These are phyloP conservation scores for Varanus salvator DNA, from an alignment of 2,113 vertebrate genomes.

Conservation along the genomic window DNA sequence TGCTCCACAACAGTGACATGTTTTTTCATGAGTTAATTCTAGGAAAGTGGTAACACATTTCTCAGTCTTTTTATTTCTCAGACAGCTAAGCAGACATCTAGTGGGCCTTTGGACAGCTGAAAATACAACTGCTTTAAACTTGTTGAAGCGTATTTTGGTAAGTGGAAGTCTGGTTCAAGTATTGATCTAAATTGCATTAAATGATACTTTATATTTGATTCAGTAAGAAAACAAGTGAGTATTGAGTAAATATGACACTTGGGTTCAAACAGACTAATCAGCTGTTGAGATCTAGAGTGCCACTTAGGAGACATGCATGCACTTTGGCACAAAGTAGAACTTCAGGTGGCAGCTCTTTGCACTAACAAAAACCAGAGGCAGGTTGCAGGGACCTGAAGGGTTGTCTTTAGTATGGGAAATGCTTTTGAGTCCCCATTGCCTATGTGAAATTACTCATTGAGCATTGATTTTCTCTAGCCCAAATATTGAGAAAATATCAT, in stretches of 20 bases:
- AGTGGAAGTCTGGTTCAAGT: constrained; percentile 52
- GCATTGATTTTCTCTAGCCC: neutral
- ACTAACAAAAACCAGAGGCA: neutral
- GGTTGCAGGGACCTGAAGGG: neutral
- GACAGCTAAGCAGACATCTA: constrained; percentile 97
- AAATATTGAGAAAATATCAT: neutral
- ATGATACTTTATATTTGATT: neutral
- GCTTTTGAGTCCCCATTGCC: neutral
- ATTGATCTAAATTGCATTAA: neutral
- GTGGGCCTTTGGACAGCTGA: constrained; percentile 98
- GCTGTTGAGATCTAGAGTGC: neutral
- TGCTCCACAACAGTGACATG: neutral
- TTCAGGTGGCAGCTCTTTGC: neutral
- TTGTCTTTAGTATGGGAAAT: neutral
- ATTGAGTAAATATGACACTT: neutral
- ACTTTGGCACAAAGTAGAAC: neutral
- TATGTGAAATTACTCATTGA: neutral
- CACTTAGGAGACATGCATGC: no score
- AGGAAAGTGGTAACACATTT: neutral
- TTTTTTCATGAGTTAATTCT: neutral
- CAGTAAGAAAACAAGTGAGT: neutral
- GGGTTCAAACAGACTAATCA: neutral
- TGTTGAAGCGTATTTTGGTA: constrained; percentile 97
- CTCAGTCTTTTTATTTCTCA: constrained; percentile 75
- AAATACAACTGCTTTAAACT: constrained; percentile 91